Evolutionary conservation across 2,888 invertebrate species (phyloP).

Genomic region (Koerneria pararmatus): DNA sequence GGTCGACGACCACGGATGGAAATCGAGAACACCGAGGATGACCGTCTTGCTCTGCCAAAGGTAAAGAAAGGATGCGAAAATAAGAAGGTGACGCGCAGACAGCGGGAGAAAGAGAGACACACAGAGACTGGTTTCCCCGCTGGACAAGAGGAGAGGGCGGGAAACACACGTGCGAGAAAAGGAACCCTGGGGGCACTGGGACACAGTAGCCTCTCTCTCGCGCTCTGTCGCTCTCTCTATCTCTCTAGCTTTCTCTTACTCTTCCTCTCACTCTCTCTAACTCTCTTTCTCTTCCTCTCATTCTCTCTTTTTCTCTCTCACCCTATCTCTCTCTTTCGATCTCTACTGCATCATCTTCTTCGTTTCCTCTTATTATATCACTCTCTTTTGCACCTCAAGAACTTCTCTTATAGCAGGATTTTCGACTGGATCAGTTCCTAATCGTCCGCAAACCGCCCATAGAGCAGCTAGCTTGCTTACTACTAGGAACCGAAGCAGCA

Average conservation of each 20-base stretch:
- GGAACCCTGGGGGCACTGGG: no score
- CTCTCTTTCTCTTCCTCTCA: no score
- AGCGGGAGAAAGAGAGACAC: not conserved
- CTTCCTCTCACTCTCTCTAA: no score
- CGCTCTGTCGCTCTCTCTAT: not conserved
- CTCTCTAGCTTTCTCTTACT: not conserved
- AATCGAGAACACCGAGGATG: not conserved
- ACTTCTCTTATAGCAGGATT: no score
- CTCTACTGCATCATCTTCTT: no score
- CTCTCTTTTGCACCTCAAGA: no score
- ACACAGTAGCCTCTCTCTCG: not conserved
- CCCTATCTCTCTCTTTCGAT: not conserved
- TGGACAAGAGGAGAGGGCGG: not conserved
- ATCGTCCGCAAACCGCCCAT: not conserved
- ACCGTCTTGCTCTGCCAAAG: not conserved
- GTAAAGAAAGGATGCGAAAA: no score
- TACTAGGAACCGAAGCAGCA: slow-evolving; percentile 3
- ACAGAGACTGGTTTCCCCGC: not conserved
- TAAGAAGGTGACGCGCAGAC: no score
- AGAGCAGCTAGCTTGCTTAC: not conserved
- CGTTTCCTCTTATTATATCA: no score
- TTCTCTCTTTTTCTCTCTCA: no score
- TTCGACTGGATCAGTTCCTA: not conserved
- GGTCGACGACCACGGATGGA: not conserved
- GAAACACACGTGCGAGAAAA: no score